These are phyloP conservation scores for Darevskia mixta DNA, from an alignment of 2,797 vertebrate genomes.

Conservation along the genomic window DNA sequence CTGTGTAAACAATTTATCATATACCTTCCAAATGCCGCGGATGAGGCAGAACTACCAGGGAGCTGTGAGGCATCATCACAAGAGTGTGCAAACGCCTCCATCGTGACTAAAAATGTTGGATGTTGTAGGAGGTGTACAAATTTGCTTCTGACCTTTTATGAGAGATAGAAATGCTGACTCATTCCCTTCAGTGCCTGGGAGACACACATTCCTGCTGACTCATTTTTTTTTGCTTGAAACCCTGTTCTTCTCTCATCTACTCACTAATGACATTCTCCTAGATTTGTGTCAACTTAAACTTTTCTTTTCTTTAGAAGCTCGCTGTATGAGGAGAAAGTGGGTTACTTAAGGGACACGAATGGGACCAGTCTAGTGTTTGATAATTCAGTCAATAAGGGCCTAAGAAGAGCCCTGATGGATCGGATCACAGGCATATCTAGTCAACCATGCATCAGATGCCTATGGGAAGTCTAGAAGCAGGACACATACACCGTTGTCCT, in stretches of 20 bases:
- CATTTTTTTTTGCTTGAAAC: conserved; percentile 43
- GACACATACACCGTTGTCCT: too few species aligned
- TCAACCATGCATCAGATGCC: not conserved
- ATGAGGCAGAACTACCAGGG: not conserved
- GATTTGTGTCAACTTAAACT: not conserved
- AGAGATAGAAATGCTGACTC: conserved; percentile 21
- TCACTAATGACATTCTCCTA: conserved; percentile 13
- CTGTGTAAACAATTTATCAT: not conserved
- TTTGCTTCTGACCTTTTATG: conserved; percentile 43
- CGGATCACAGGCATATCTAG: not conserved
- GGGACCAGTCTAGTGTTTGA: not conserved
- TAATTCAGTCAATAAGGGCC: not conserved
- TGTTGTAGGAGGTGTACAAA: conserved; percentile 21
- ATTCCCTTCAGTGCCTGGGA: conserved; percentile 15
- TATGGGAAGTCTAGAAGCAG: too few species aligned
- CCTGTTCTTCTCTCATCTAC: not conserved
- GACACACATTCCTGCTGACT: conserved; percentile 26
- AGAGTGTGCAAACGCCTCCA: not conserved
- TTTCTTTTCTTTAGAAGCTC: not conserved
- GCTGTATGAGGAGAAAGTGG: rapidly evolving
- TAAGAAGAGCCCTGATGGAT: not conserved
- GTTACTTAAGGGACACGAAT: not conserved
- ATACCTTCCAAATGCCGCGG: rapidly evolving
- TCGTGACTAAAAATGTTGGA: conserved; percentile 15
- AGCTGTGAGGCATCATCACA: not conserved